Base-by-base conservation (phyloP, 2,113 vertebrate genomes). In the Ictidomys tridecemlineatus region DNA sequence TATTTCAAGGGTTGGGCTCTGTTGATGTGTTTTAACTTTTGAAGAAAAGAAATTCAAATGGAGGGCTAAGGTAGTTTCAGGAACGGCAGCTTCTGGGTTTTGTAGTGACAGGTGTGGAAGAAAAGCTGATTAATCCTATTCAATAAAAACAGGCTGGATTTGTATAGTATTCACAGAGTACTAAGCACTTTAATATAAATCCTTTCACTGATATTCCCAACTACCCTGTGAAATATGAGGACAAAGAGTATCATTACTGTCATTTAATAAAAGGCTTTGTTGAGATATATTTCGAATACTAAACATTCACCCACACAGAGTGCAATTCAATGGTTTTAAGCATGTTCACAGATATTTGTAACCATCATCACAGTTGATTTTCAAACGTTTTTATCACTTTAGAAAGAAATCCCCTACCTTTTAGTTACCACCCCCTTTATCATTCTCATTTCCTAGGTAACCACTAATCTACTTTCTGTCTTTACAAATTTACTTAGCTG, bases 61-160 rank as follows among this genome's bases (percentile, higher is more conserved):
- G 76, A 74, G 34, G 85, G 91, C 8, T 42, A 82, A 96, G 93
- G 91, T 79, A 70, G 73, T 56, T 95, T 74, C 8, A 58, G 85
- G 56, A 97, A 89, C 39, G 76, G 72, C 91, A 51, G 91, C 28
- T 61, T 95, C 72, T 37, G 80, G 73, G 93, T 91, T 88, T 65
- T 95, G 87, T 80, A 82, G 93, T 63, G 88, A 94, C 93, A 98
- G 96, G 96, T 96, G 93, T 91, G 74, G 73, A 61, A 91, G 95
- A 96, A 94, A 96, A 96, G 91, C 79, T 96, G 82, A 94, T 96
- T 95, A 93, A 80, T 85, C 82, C 77, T 79, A 97, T 95, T 98
- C 96, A 96, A 28, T 82, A 63, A 65, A 79, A 95, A 96, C 61
- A 37, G 58, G 45, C 37, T 61, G 26, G 26, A 39, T 82, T 65